Evolutionary conservation across 2,888 invertebrate genomes (phyloP).

Genomic region (Diadromus collaris): DNA sequence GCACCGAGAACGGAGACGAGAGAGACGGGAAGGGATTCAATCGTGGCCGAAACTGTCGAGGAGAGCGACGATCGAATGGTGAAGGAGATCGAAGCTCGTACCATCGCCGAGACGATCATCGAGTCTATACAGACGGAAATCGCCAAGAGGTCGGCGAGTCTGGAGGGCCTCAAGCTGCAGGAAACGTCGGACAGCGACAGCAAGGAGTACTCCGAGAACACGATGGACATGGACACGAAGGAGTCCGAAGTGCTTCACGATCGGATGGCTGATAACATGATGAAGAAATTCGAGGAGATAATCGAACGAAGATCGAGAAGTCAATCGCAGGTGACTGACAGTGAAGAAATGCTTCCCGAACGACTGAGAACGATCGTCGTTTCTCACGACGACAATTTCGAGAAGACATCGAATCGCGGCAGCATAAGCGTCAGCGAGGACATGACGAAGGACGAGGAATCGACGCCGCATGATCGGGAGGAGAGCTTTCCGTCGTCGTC

Average conservation of each 20-base stretch:
- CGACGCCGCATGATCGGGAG: constrained; percentile 70
- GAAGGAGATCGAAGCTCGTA: constrained; percentile 69
- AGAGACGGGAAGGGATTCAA: neutral
- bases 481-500: constrained; percentile 70
- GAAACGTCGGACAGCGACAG: constrained; percentile 54
- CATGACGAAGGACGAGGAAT: constrained; percentile 76
- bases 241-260: constrained; percentile 71
- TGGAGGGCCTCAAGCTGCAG: constrained; percentile 54
- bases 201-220: constrained; percentile 64
- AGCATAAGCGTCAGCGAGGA: constrained; percentile 76
- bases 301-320: constrained; percentile 60
- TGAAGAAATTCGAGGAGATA: constrained; percentile 73
- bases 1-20: constrained; percentile 51
- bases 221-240: constrained; percentile 55
- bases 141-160: constrained; percentile 68
- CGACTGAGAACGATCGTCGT: constrained; percentile 40
- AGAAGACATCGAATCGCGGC: constrained; percentile 69
- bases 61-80: constrained; percentile 60
- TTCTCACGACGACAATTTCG: constrained; percentile 66
- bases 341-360: constrained; percentile 50
- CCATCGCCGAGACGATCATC: constrained; percentile 74
- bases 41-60: constrained; percentile 54
- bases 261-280: constrained; percentile 74
- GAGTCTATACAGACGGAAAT: constrained; percentile 76
- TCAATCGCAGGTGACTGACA: constrained; percentile 62